Percentiles rank a stretch among this genome's conserved stretches.
These are phyloP conservation scores for Stichopus horrens DNA, from an alignment of 53 echinoderm and acorn worm species.

Conservation along the genomic window DNA sequence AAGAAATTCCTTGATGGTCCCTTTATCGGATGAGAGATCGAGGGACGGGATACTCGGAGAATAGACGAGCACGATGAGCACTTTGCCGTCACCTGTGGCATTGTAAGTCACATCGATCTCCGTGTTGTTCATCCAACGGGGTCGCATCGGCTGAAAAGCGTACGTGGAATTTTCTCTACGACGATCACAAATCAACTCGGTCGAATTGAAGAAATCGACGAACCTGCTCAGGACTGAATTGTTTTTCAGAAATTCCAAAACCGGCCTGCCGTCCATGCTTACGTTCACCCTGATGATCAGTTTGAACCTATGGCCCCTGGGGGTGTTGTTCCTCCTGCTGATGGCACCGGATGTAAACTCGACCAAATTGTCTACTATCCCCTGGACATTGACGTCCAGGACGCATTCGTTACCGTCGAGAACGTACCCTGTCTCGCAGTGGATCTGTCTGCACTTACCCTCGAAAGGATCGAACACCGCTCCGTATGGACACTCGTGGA, in stretches of 20 bases:
- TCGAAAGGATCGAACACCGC: slow-evolving; percentile 83
- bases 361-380: slow-evolving; percentile 4
- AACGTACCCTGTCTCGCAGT: slow-evolving; percentile 75
- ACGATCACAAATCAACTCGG: not conserved
- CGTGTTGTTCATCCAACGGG: slow-evolving; percentile 23
- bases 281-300: slow-evolving; percentile 33
- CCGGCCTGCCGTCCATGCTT: slow-evolving; percentile 19
- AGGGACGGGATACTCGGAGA: not conserved
- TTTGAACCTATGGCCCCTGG: not conserved
- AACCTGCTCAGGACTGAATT: slow-evolving; percentile 4
- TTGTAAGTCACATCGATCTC: slow-evolving; percentile 22
- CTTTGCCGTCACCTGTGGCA: slow-evolving; percentile 20
- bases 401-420: slow-evolving; percentile 73
- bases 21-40: not conserved
- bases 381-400: not conserved
- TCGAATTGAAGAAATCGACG: not conserved
- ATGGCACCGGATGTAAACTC: slow-evolving; percentile 35
- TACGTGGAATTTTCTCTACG: slow-evolving; percentile 16
- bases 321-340: not conserved
- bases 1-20: not conserved
- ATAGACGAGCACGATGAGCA: not conserved
- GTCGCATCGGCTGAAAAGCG: not conserved
- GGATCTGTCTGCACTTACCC: slow-evolving; percentile 73
- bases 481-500: slow-evolving; percentile 58
- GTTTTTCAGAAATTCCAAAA: slow-evolving; percentile 29